Conservation (phyloP, 2,888 invertebrate genomes). For the Agrotis puta region DNA sequence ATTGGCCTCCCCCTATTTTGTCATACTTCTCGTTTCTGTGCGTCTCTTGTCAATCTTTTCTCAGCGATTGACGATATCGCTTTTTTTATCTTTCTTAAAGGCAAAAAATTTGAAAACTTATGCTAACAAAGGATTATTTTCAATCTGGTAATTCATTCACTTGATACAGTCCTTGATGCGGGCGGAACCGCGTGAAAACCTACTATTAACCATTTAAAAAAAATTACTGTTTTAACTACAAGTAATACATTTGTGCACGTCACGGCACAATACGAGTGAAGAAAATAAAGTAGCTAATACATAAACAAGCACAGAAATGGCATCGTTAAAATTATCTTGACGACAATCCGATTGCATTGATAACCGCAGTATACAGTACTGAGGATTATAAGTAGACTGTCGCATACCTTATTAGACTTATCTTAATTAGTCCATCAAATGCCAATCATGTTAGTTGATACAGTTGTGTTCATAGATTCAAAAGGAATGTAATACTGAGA, state of each 20-base stretch:
- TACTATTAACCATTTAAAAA: not conserved
- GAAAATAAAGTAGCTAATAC: slow-evolving; percentile 5
- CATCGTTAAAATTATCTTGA: slow-evolving; percentile 37
- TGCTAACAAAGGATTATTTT: no score
- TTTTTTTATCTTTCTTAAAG: no score
- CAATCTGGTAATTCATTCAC: no score
- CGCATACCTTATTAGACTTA: slow-evolving; percentile 27
- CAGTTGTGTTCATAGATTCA: not conserved
- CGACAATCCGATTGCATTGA: slow-evolving; percentile 32
- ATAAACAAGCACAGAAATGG: slow-evolving; percentile 19
- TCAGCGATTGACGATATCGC: no score
- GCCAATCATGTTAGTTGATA: slow-evolving; percentile 9
- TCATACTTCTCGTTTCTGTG: no score
- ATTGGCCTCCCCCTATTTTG: no score
- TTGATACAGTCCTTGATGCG: no score
- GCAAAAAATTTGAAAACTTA: no score
- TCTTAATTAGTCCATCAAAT: slow-evolving; percentile 40
- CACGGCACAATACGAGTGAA: not conserved
- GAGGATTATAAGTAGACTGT: slow-evolving; percentile 21
- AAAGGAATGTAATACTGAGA: not conserved
- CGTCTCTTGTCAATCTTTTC: no score
- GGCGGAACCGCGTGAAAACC: no score
- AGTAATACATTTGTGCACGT: not conserved
- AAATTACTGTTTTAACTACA: not conserved
- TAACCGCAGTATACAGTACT: slow-evolving; percentile 12